Conservation (phyloP, 2,113 vertebrate genomes). For the Rhea pennata region DNA sequence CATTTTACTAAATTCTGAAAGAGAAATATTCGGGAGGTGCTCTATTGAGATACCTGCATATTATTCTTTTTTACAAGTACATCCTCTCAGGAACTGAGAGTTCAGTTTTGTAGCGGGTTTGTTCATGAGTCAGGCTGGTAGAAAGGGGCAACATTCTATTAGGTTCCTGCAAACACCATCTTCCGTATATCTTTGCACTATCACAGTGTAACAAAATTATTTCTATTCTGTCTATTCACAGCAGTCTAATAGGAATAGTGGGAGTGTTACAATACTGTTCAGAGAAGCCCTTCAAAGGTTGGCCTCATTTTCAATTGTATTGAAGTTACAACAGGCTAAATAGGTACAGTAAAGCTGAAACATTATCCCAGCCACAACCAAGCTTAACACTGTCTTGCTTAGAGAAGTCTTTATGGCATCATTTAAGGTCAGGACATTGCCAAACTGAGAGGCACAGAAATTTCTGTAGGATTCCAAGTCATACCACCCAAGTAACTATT, state of each 20-base stretch:
- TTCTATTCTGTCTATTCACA: neutral
- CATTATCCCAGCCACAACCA: neutral
- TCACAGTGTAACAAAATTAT: neutral
- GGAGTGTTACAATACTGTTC: neutral
- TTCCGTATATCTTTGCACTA: neutral
- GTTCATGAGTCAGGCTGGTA: accelerated
- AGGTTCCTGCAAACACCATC: neutral
- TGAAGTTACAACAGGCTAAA: neutral
- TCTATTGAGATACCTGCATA: neutral
- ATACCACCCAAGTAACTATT: neutral
- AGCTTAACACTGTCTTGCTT: neutral
- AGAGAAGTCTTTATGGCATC: neutral
- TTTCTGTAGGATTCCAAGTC: neutral
- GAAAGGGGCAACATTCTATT: neutral
- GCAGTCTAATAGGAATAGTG: neutral
- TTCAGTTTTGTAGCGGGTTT: neutral
- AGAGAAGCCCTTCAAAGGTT: neutral
- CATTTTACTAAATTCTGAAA: neutral
- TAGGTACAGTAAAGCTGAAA: neutral
- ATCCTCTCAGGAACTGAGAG: neutral
- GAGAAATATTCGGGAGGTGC: neutral
- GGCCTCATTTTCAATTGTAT: neutral
- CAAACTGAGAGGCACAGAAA: neutral
- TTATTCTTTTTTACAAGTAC: neutral
- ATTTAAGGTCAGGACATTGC: neutral